Base-by-base conservation (phyloP, 1,140 invertebrate genomes). In the Caerostris darwini region DNA sequence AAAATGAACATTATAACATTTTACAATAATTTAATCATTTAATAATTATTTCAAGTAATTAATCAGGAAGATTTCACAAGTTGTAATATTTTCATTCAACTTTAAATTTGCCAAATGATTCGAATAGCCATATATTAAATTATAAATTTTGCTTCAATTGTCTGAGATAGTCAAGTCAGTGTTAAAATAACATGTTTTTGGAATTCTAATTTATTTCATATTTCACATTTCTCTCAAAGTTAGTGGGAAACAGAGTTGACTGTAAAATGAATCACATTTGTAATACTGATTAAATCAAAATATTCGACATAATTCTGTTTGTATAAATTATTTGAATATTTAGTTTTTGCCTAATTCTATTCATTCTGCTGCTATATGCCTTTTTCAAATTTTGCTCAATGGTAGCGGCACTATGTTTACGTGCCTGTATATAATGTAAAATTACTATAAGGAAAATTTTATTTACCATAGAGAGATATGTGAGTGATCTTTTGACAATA, bases 341-440 rank as follows among this genome's bases (percentile, higher is more conserved):
- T 83, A 83, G 82, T 83, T 6, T 77, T 7, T 56, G 6, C 57
- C 34, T 34, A 34, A 57, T 50, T 77, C 53, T 77, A 58, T 58
- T 57, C n/a, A 50, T 34, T 19, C n/a, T 50, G 71, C 71, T n/a
- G n/a, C 7, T 54, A 50, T 8, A n/a, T 53, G 58, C 19, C 58
- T 34, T 64, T 59, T 87, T 34, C 64, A 87, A 87, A 87, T 53
- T 87, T 87, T 87, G 85, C 85, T 87, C 85, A 87, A 87, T 61
- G 50, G 59, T 87, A 61, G 34, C 53, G 50, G 57, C 59, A 64
- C 85, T 56, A 7, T 77, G 61, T 83, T 83, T 56, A 7, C 34
- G 85, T 64, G 57, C 85, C 7, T 87, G 85, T 87, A 87, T 7
- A 87, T 87, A 87, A 59, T 87, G 85, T 87, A 87, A 87, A 87